Evolutionary conservation across 1,140 invertebrate genomes (phyloP).

Genomic region (Scaptomyza montana): DNA sequence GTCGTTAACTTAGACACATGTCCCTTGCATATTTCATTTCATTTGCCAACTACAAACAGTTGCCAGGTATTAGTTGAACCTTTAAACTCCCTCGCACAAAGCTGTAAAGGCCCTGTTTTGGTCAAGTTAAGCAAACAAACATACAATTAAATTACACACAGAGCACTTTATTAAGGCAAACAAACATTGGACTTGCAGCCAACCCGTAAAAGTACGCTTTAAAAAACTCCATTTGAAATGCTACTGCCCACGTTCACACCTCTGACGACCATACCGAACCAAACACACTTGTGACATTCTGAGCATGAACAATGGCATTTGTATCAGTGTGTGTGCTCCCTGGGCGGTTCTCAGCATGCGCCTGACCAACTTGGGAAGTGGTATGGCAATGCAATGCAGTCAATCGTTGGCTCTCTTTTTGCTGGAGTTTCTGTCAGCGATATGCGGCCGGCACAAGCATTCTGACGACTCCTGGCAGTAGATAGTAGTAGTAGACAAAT

Average conservation of each 20-base stretch:
- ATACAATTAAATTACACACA: conserved; percentile 53
- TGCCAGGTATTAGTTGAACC: conserved; percentile 33
- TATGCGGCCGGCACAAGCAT: conserved; percentile 8
- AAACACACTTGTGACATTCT: conserved; percentile 31
- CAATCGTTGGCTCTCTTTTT: background rate
- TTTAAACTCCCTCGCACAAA: background rate
- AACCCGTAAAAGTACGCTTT: conserved; percentile 43
- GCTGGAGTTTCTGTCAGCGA: conserved; percentile 24
- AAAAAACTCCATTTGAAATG: conserved; percentile 41
- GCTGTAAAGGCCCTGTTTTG: conserved; percentile 14
- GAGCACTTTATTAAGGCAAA: conserved; percentile 55
- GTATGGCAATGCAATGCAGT: conserved; percentile 6
- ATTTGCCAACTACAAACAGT: conserved; percentile 42
- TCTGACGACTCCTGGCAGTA: conserved; percentile 5
- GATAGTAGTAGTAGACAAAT: conserved; percentile 25
- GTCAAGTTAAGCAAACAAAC: conserved; percentile 24
- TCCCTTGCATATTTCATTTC: conserved; percentile 58
- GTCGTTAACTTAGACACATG: conserved; percentile 43
- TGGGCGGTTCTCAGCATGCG: conserved; percentile 30
- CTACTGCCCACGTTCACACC: conserved; percentile 35
- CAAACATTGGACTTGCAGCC: conserved; percentile 20
- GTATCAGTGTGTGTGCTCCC: conserved; percentile 27
- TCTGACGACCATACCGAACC: background rate
- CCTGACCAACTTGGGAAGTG: background rate
- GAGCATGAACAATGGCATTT: conserved; percentile 35